phyloP scores from a whole-genome alignment of 2,113 vertebrate genomes.

The Gracilinanus agilis region DNA sequence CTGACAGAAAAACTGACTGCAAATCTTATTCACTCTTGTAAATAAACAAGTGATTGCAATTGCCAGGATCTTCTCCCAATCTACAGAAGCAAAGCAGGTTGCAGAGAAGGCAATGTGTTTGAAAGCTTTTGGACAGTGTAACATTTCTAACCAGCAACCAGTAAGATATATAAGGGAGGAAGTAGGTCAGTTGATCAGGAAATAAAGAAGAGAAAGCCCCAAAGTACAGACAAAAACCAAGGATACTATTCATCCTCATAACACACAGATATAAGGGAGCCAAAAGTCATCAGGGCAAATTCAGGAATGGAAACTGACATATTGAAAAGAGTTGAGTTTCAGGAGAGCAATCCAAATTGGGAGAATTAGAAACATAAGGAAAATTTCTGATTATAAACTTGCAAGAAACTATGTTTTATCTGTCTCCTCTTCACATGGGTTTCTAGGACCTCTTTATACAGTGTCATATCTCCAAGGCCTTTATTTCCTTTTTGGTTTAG shows the following conservation, averaged over 20 bases:
- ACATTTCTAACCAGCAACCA: background rate
- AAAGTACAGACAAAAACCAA: background rate
- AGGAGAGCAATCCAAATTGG: background rate
- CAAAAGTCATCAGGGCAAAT: background rate
- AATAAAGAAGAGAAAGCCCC: background rate
- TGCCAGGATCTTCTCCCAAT: background rate
- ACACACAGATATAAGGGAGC: background rate
- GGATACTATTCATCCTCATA: background rate
- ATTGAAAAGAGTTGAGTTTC: background rate
- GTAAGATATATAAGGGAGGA: background rate
- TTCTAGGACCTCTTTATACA: background rate
- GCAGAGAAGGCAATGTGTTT: background rate
- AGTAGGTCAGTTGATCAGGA: background rate
- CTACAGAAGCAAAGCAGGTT: background rate
- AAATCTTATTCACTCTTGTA: background rate
- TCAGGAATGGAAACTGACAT: background rate
- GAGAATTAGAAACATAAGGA: background rate
- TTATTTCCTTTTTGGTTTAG: background rate
- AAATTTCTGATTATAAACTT: background rate
- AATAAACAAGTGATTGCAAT: background rate
- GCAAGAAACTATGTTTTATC: background rate
- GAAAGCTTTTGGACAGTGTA: background rate
- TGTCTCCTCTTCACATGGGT: background rate
- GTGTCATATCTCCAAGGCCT: background rate
- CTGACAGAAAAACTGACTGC: background rate